phyloP scores from a whole-genome alignment of 2,888 invertebrate species.

The Cantharis lateralis region DNA sequence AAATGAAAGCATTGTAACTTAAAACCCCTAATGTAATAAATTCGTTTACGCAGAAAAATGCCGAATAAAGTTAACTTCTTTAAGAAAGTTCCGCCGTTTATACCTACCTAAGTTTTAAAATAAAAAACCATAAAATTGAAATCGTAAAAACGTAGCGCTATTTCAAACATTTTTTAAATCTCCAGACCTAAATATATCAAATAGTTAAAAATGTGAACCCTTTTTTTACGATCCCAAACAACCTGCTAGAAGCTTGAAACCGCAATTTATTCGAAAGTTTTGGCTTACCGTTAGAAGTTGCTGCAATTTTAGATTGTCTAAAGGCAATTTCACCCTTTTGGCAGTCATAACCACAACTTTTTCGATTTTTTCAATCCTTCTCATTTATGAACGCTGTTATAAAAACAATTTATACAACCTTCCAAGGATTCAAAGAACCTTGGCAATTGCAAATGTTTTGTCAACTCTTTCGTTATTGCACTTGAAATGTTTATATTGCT shows the following conservation, averaged over 20 bases:
- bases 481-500: not conserved
- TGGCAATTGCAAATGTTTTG: not conserved
- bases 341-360: not conserved
- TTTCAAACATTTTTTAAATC: not conserved
- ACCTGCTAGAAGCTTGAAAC: slow-evolving; percentile 21
- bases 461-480: not conserved
- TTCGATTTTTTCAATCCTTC: not conserved
- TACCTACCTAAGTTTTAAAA: not conserved
- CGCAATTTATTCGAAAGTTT: slow-evolving; percentile 22
- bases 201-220: slow-evolving; percentile 26
- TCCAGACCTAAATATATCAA: not conserved
- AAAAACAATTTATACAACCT: not conserved
- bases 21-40: not conserved
- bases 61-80: not conserved
- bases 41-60: not conserved
- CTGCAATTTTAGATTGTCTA: not conserved
- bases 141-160: not conserved
- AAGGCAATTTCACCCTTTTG: not conserved
- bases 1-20: not conserved
- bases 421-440: not conserved
- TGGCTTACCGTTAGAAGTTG: not conserved
- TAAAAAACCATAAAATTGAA: not conserved
- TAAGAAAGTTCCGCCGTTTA: not conserved
- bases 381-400: not conserved
- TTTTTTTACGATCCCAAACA: slow-evolving; percentile 23